Evolutionary conservation across 1,140 invertebrate genomes (phyloP), one percentile per base, ranked within the genome.

Genomic region (Brachionus koreanus): DNA sequence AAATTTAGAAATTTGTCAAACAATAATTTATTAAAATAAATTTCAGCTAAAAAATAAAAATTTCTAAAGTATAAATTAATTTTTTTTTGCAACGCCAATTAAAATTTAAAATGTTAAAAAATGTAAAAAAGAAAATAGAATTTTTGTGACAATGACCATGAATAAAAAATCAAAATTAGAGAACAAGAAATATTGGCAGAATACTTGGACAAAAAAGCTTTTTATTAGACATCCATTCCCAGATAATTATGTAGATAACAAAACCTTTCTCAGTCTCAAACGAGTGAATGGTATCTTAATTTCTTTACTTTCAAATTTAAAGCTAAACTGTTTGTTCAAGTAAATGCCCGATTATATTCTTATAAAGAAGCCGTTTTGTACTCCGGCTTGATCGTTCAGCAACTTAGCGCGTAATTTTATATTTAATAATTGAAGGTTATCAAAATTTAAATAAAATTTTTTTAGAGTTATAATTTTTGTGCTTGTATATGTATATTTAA

Each of bases 161-260:
- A 57, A 57, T 19, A 57, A 23, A 10, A n/a, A 49, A n/a, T 5
- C 16, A 19, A 25, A 19, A 7, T 7, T 19, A 19, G 19, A 19
- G n/a, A 57, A 16, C 16, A 7, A 57, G 49, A 57, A 57, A 39
- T 46, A 74, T 10, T 12, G 42, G 7, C 69, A 74, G n/a, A 74
- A 74, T 25, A 46, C 37, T 35, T 74, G 69, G 69, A 46, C 69
- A 9, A 79, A 43, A 79, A 79, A 79, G 13, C 25, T 79, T 29
- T 79, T 61, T 13, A 79, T 79, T 9, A 9, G 23, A 23, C 91
- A 93, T 83, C 92, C 91, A 46, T 93, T 93, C 84, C 93, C 94
- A 0, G 95, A 97, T 86, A 96, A 97, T 89, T 96, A 97, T 86
- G 96, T 95, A 0, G 93, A 95, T 87, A 90, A 91, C 37, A 69